Conservation (phyloP, 2,797 vertebrate genomes). For the Gymnopithys bicolor region DNA sequence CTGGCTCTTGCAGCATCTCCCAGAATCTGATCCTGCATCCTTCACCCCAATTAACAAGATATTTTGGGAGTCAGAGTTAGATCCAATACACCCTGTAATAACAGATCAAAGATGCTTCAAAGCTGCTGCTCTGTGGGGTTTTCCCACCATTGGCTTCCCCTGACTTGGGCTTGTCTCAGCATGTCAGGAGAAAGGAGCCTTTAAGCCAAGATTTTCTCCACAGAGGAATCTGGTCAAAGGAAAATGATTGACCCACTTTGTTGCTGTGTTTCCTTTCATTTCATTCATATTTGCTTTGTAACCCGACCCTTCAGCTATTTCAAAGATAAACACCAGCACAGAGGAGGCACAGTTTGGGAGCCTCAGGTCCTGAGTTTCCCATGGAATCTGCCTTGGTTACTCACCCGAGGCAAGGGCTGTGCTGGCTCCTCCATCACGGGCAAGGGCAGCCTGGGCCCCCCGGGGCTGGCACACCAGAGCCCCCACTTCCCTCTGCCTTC, state of each 20-base stretch:
- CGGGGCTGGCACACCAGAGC: neutral
- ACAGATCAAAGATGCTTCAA: neutral
- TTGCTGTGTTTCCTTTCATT: neutral
- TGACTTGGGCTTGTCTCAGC: fast-evolving
- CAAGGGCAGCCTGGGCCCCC: neutral
- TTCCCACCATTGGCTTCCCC: neutral
- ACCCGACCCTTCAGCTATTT: neutral
- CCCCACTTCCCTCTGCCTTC: neutral
- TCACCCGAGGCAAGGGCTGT: neutral
- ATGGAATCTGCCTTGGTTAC: neutral
- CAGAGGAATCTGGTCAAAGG: neutral
- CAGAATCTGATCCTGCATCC: neutral
- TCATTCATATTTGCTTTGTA: neutral
- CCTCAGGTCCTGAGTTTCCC: neutral
- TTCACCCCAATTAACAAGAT: neutral
- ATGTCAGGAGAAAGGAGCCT: neutral
- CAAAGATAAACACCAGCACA: neutral
- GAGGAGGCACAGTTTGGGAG: neutral
- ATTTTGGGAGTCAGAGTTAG: neutral
- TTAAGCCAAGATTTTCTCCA: neutral
- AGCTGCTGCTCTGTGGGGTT: neutral
- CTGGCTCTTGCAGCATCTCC: neutral
- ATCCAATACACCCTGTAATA: fast-evolving
- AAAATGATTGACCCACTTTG: neutral
- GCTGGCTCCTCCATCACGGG: neutral